Base-by-base conservation (phyloP, 2,797 vertebrate species). In the Eleutherodactylus coqui region DNA sequence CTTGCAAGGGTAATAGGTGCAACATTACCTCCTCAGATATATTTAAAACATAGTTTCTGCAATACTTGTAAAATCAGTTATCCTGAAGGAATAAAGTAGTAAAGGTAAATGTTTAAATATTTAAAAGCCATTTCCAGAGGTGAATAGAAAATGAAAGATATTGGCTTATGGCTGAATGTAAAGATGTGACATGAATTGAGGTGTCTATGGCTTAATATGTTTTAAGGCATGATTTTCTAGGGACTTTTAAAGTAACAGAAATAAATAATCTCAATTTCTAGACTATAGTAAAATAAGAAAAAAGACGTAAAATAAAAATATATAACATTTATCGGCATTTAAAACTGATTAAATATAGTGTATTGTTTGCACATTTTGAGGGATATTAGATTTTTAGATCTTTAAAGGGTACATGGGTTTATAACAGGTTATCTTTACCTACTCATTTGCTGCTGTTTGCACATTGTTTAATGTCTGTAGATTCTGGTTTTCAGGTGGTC, bases 131-230 rank as follows among this genome's bases (percentile, higher is more conserved):
- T 72, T 16, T 85, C 69, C 43, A 80, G 0, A 0, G 49, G 85
- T 58, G 85, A 88, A 70, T 38, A 84, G 4, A 41, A 89, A 90
- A 87, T 69, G 19, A 88, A 87, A 90, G 8, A 21, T 86, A 32
- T 0, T 36, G 58, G 75, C 38, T 85, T 14, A 16, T 75, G 34
- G 51, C 58, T 76, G 62, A 88, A 89, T 7, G 19, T 29, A 88
- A 67, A 64, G 11, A 76, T 0, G 13, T 64, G 83, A 55, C 10
- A 79, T 1, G 3, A 76, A 85, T 83, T 86, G 85, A 67, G 38
- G 16, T 73, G 27, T 64, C 75, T 73, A 72, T 49, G 80, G 29
- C 69, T 87, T 89, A 36, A 87, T 43, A 43, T 60, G 27, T n/a
- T 36, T 67, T 82, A 72, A 55, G 80, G 84, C 32, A 81, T 24